A percentile compares a stretch with the other conserved stretches of the same genome.
Conservation (phyloP, 2,888 invertebrate genomes). For the Eledone cirrhosa region DNA sequence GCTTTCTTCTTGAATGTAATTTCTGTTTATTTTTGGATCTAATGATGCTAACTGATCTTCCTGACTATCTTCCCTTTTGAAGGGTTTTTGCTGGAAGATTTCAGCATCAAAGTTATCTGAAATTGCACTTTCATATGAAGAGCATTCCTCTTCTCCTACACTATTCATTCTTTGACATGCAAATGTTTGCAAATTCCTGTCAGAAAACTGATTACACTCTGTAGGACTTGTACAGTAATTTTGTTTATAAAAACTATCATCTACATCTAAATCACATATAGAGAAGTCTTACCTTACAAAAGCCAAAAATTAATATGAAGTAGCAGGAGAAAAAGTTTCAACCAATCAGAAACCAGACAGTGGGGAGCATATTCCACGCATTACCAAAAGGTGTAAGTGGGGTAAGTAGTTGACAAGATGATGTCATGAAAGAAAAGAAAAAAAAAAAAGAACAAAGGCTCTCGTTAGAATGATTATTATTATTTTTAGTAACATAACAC, state of each 20-base stretch:
- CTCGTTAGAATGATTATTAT: no score
- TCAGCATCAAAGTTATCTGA: no score
- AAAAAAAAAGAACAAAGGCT: constrained; percentile 4
- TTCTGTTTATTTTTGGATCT: no score
- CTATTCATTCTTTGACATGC: background rate
- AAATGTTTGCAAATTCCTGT: background rate
- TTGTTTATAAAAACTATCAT: background rate
- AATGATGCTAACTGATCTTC: no score
- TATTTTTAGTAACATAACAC: no score
- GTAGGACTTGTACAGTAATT: no score
- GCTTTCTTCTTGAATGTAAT: no score
- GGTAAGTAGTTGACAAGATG: constrained; percentile 11
- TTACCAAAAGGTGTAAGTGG: background rate
- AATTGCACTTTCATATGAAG: background rate
- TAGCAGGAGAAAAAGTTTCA: constrained; percentile 2
- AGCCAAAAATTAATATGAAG: constrained; percentile 43
- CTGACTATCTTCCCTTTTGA: no score
- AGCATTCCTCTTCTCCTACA: constrained; percentile 20
- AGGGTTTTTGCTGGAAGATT: no score
- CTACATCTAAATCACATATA: background rate
- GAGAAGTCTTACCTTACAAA: constrained; percentile 52
- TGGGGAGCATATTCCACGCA: constrained; percentile 12
- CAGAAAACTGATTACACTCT: background rate
- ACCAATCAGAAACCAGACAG: constrained; percentile 30
- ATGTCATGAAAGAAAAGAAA: constrained; percentile 27